Conservation (phyloP, 2,113 vertebrate species). For the Ophthalmolycus amberensis region DNA sequence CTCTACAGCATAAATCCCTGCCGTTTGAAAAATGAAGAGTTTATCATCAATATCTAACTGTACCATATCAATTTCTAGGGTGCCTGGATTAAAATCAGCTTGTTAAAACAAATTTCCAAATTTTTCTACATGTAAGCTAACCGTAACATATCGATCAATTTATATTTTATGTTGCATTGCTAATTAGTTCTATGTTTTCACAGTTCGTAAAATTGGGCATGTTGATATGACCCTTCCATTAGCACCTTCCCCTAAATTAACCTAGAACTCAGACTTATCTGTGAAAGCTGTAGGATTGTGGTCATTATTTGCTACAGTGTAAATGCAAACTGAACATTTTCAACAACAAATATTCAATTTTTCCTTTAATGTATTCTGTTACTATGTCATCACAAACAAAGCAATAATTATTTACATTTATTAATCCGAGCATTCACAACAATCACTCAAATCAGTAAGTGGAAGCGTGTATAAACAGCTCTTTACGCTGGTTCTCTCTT, state of each 20-base stretch:
- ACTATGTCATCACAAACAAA: background rate
- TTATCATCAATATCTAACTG: background rate
- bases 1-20: no score
- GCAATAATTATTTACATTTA: background rate
- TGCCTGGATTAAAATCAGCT: no score
- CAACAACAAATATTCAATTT: background rate
- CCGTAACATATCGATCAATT: background rate
- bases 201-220: background rate
- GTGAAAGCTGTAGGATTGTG: background rate
- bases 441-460: no score
- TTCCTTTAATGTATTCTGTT: background rate
- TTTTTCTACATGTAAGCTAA: background rate
- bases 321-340: background rate
- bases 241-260: background rate
- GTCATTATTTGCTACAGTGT: background rate
- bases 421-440: background rate
- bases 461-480: background rate
- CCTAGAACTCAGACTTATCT: background rate
- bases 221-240: background rate
- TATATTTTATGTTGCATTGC: background rate
- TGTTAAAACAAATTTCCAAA: no score
- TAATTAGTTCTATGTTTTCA: background rate
- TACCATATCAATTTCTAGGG: background rate
- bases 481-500: background rate
- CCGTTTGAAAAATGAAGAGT: background rate